Base-by-base conservation (phyloP, 2,888 invertebrate species). In the Limnephilus rhombicus region DNA sequence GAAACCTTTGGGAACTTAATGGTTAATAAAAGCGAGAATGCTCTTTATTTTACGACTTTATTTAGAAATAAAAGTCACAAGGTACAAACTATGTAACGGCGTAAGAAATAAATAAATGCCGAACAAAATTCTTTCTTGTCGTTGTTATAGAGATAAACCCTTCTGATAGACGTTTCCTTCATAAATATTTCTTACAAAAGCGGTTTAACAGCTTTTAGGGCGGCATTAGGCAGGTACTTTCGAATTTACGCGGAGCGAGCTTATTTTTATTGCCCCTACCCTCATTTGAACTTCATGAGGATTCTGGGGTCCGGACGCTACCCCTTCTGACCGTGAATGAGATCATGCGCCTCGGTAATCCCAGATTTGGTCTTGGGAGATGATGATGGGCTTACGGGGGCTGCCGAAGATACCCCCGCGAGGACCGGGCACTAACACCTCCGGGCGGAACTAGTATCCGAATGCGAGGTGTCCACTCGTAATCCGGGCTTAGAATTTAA, bases 271-370 rank as follows among this genome's bases (percentile, higher is more conserved):
- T 92, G 92, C 92, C 81, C 31, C 34, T 92, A 93, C 93, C 93
- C 93, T 93, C 93, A 93, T 93, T 93, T 91, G 93, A 93, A 92
- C 91, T 93, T 92, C 93, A 90, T 91, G 92, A 93, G 92, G 91
- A 92, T 93, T 92, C 85, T 89, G n/a, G 88, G 88, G 88, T 80
- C 88, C 68, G 80, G 29, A 68, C 31, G 87, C 85, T 90, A 91
- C 92, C 93, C 93, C 91, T 93, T 91, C 93, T 93, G 92, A 93
- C 93, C 92, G 89, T 93, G 93, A 93, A 93, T 91, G 86, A 91
- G 93, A 93, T 91, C 89, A 90, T 86, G 90, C 90, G 90, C 91
- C 92, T 49, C 92, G 89, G 86, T 93, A 93, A 93, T 93, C 93
- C 93, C 29, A 90, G 93, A 91, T 91, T 91, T 91, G 91, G 91